Evolutionary conservation across 35 echinoderm and acorn worm species (phyloP), one percentile per base, ranked within the genome.

Genomic region (Heliocidaris tuberculata): DNA sequence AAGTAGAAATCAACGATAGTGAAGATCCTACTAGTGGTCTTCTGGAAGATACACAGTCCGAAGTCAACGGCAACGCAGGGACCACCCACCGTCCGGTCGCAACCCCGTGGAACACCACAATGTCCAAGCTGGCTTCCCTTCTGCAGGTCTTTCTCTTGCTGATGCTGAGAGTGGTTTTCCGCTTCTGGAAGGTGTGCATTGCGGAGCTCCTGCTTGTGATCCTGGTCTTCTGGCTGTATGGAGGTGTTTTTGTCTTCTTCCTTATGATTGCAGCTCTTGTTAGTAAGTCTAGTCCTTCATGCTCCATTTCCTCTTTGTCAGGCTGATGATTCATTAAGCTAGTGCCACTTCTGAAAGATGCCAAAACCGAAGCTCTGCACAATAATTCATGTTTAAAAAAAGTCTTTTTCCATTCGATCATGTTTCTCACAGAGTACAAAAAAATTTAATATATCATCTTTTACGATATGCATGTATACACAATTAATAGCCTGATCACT

Each of bases 161-260:
- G 31, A 5, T 48, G 11, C 91, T 93, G 31, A 49, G 50, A 31
- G 91, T 93, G 31, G 48, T 29, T 12, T 31, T 93, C 91, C 11
- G 48, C 12, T 95, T 95, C 88, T 95, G 94, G 94, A 90, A 90
- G 32, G 32, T 95, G 31, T 95, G 94, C 47, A 92, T 90, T 30
- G 50, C 94, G 0, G 88, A 90, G 86, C 65, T 95, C 47, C 88
- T 95, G 86, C 49, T 95, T 30, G 49, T 95, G 21, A 49, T 95
- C 32, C 56, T 95, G 50, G 86, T 90, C n/a, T 95, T 91, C 88
- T 95, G 86, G 49, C 32, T 95, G 27, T 95, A 95, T 48, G 94
- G 87, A 31, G 59, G 86, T 21, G 31, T 90, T 12, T 19, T 95
- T 19, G 94, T 65, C 8, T 90, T 95, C 86, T 32, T 95, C 49